These are phyloP conservation scores for Pristionchus pacificus DNA, from an alignment of 1,140 invertebrate species.

Conservation along the genomic window DNA sequence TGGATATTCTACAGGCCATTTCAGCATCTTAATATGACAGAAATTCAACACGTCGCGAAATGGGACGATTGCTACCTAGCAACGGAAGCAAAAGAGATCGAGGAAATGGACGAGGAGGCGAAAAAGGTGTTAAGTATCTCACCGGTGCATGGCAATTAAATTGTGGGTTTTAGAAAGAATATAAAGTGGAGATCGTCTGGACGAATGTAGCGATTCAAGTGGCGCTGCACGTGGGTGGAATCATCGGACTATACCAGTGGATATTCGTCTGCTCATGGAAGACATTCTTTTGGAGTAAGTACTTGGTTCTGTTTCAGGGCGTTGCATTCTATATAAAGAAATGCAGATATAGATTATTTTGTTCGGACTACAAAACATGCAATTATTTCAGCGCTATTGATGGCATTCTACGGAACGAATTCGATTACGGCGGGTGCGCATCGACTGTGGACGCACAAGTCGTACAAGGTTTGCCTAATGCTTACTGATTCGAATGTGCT, in stretches of 20 bases:
- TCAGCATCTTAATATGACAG: too few relatives aligned
- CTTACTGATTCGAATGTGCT: too few relatives aligned
- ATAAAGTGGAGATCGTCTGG: background rate
- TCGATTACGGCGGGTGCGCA: slow-evolving; percentile 44
- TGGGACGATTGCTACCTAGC: background rate
- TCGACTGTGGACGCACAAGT: slow-evolving; percentile 44
- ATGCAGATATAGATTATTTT: too few relatives aligned
- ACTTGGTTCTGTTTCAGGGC: too few relatives aligned
- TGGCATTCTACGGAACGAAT: slow-evolving; percentile 13
- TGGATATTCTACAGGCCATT: too few relatives aligned
- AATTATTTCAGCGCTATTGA: too few relatives aligned
- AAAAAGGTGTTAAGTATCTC: background rate
- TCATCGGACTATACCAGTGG: background rate
- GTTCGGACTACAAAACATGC: too few relatives aligned
- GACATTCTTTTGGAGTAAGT: too few relatives aligned
- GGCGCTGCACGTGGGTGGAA: background rate
- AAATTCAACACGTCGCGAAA: too few relatives aligned
- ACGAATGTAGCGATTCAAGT: background rate
- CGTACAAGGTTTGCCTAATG: slow-evolving; percentile 43
- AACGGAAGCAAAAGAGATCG: background rate
- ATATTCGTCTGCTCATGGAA: background rate
- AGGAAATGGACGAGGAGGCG: background rate
- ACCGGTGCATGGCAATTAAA: too few relatives aligned
- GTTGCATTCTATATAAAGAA: too few relatives aligned
- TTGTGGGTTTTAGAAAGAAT: background rate